phyloP scores from a whole-genome alignment of 2,888 invertebrate species.

The Camponotus fellah region DNA sequence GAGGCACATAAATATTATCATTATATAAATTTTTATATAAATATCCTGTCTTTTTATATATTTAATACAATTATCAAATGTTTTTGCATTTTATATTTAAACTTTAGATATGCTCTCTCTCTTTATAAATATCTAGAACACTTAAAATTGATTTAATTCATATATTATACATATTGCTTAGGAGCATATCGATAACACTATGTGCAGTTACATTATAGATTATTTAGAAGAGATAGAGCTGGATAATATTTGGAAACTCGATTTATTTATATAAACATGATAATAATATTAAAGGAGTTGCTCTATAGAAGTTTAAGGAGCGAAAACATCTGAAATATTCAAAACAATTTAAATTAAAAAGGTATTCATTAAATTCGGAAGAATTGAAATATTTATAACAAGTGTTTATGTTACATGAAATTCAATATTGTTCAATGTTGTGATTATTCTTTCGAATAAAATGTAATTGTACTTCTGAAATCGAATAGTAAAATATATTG shows the following conservation, averaged over 20 bases:
- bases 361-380: not conserved
- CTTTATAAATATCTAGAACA: not conserved
- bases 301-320: not conserved
- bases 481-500: not conserved
- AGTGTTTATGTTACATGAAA: not conserved
- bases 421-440: not conserved
- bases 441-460: not conserved
- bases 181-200: not conserved
- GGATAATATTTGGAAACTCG: not conserved
- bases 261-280: not conserved
- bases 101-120: not conserved
- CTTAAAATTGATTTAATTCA: not conserved
- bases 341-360: not conserved
- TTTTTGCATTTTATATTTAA: not conserved
- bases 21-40: not conserved
- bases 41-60: not conserved
- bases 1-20: not conserved
- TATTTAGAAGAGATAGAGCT: not conserved
- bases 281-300: not conserved
- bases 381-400: not conserved
- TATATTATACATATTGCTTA: not conserved
- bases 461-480: not conserved
- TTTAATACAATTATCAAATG: not conserved
- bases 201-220: not conserved
- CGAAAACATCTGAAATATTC: not conserved